Evolutionary conservation across 2,797 vertebrate genomes (phyloP).

Genomic region (Somateria mollissima): DNA sequence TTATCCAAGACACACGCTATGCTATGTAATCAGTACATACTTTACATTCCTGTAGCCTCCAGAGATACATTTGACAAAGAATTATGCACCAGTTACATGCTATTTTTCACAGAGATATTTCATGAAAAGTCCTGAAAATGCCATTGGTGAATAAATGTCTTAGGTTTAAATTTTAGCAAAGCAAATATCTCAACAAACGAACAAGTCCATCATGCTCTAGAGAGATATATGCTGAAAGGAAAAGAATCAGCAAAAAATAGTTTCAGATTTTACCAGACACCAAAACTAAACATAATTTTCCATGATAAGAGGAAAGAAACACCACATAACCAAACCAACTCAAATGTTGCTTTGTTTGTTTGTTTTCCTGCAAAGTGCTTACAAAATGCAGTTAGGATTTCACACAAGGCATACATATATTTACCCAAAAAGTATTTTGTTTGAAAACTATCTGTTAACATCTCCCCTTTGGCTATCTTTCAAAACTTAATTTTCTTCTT

Average conservation of each 20-base stretch:
- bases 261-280: background rate
- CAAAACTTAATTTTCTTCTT: constrained; percentile 1
- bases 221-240: background rate
- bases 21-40: background rate
- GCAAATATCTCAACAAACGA: background rate
- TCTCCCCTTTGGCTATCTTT: background rate
- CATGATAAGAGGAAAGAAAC: background rate
- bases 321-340: background rate
- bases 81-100: background rate
- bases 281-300: background rate
- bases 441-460: background rate
- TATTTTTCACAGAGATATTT: constrained; percentile 17
- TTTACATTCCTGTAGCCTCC: constrained; percentile 1
- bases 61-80: constrained; percentile 33
- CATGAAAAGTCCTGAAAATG: constrained; percentile 8
- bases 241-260: constrained; percentile 16
- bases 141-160: constrained; percentile 29
- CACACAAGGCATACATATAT: background rate
- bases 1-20: background rate
- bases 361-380: background rate
- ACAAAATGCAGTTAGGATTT: background rate
- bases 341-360: background rate
- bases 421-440: background rate
- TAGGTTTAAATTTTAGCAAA: constrained; percentile 25
- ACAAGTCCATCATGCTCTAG: background rate